Base-by-base conservation (phyloP, 2,797 vertebrate genomes). In the Tangara arthus region DNA sequence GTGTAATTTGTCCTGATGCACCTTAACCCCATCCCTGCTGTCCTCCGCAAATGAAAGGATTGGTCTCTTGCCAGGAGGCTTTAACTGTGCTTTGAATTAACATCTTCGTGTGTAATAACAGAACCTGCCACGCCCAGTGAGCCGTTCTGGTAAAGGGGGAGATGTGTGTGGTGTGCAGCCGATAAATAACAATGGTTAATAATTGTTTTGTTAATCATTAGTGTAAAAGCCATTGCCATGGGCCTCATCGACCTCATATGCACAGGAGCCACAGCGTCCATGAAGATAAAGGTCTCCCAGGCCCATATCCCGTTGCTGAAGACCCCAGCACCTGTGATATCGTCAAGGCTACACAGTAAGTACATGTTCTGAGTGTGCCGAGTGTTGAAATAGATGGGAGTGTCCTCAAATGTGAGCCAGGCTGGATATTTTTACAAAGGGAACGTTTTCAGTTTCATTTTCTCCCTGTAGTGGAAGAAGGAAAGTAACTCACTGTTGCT, bases 291-390 rank as follows among this genome's bases (percentile, higher is more conserved):
- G 98, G 98, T 30, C 91, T 98, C 37, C 97, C 98, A 4, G 98
- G 98, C 91, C 97, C 97, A 3, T 94, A 98, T 37, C 97, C 98
- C 0, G 89, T 98, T 63, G 90, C 97, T 89, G 99, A 99, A 34
- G 99, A 99, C 92, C 98, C 98, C 91, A 98, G 98, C 97, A 99
- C 97, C 85, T 99, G 98, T 97, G 99, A 99, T 97, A 99, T 99
- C 14, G 97, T 99, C 20, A 99, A 99, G 97, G 99, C 99, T 35
- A 98, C 99, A 3, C 99, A 99, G 99, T 99, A 95, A 98, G 99
- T 87, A 0, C 9, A 1, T 6, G 34, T 27, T 64, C 35, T 41
- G 9, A 44, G 6, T 4, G 9, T 66, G 15, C 35, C 10, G 3
- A 17, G 9, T 11, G 41, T 47, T 37, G 66, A 34, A 87, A 35